phyloP scores from a whole-genome alignment of 2,888 invertebrate genomes.

The Portevinia maculata region DNA sequence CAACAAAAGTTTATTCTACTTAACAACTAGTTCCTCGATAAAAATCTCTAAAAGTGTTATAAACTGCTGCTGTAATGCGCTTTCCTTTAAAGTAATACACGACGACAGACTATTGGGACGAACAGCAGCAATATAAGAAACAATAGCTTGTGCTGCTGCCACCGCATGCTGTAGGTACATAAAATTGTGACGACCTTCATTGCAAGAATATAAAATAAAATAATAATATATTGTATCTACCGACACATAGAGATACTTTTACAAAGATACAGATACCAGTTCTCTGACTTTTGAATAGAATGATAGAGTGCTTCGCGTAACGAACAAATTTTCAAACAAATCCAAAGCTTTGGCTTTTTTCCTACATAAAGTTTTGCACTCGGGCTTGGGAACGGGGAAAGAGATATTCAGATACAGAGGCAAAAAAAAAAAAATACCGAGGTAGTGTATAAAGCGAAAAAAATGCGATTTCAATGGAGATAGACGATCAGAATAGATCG shows the following conservation, averaged over 20 bases:
- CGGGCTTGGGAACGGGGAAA: constrained; percentile 62
- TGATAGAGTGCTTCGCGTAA: constrained; percentile 74
- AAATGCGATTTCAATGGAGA: constrained; percentile 69
- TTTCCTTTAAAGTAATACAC: not conserved
- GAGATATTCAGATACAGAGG: constrained; percentile 38
- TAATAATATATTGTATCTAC: constrained; percentile 31
- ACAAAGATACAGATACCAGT: constrained; percentile 67
- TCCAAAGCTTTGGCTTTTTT: constrained; percentile 65
- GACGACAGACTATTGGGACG: constrained; percentile 15
- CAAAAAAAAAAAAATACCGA: not conserved
- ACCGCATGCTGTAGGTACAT: constrained; percentile 66
- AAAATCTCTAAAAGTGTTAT: constrained; percentile 56
- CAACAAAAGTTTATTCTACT: constrained; percentile 67
- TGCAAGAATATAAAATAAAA: constrained; percentile 62
- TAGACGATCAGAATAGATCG: constrained; percentile 73
- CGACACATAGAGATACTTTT: constrained; percentile 57
- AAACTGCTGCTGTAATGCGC: constrained; percentile 37
- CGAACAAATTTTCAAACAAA: constrained; percentile 56
- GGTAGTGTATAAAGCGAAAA: constrained; percentile 14
- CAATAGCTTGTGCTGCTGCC: constrained; percentile 54
- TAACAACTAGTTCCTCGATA: constrained; percentile 70
- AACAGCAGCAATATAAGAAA: constrained; percentile 51
- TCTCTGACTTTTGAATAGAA: constrained; percentile 74
- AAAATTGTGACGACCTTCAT: constrained; percentile 71
- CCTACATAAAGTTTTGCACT: constrained; percentile 35